Conservation (phyloP, 1,140 invertebrate species). For the Drosophila truncata region DNA sequence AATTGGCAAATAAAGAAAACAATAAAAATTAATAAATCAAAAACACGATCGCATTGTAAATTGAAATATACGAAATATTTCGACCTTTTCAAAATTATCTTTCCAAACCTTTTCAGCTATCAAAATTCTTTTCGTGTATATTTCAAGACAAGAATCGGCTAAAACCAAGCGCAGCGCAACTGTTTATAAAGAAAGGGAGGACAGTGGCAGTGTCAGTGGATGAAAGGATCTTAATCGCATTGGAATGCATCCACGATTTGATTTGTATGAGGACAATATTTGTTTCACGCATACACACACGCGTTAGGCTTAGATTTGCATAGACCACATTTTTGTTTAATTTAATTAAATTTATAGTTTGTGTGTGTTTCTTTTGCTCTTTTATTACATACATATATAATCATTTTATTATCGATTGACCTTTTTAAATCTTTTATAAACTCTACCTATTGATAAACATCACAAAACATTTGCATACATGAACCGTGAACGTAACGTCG, state of each 20-base stretch:
- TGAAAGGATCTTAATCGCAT: conserved; percentile 35
- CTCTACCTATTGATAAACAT: conserved; percentile 52
- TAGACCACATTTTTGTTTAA: conserved; percentile 36
- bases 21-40: conserved; percentile 84
- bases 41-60: conserved; percentile 51
- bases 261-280: conserved; percentile 36
- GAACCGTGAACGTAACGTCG: conserved; percentile 79
- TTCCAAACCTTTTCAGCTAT: conserved; percentile 58
- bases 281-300: conserved; percentile 47
- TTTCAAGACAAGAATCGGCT: conserved; percentile 66
- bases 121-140: conserved; percentile 44
- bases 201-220: conserved; percentile 38
- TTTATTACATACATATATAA: conserved; percentile 55
- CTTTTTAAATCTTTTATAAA: conserved; percentile 41
- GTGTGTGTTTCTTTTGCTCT: conserved; percentile 70
- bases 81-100: conserved; percentile 68
- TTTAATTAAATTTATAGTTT: conserved; percentile 66
- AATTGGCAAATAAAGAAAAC: conserved; percentile 84
- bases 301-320: conserved; percentile 45
- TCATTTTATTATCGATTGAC: conserved; percentile 49
- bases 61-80: conserved; percentile 60
- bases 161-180: conserved; percentile 45
- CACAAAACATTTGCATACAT: conserved; percentile 67
- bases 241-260: conserved; percentile 29
- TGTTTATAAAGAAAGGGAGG: conserved; percentile 64